Conservation (phyloP, 2,888 invertebrate species). For the Prosopocoilus inquinatus region DNA sequence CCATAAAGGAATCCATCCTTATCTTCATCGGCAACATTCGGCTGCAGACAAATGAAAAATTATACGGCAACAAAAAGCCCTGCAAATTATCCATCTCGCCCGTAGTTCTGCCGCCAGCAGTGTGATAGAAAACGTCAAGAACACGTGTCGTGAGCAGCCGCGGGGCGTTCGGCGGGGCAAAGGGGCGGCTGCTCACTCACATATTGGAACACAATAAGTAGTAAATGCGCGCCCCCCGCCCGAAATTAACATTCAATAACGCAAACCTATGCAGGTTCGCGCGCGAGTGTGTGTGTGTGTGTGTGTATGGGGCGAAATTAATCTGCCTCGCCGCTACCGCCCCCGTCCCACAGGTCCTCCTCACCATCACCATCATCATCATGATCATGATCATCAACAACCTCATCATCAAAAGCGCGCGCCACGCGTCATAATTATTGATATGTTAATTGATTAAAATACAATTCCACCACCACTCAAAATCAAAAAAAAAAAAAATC, state of each 20-base stretch:
- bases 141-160: conserved; percentile 8
- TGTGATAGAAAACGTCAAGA: conserved; percentile 21
- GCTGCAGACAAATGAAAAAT: too few relatives aligned
- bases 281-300: not conserved
- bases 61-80: not conserved
- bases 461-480: not conserved
- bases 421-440: conserved; percentile 12
- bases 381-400: conserved; percentile 3
- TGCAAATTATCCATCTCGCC: not conserved
- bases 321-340: not conserved
- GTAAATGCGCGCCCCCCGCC: not conserved
- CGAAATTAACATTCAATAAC: not conserved
- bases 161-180: conserved; percentile 19
- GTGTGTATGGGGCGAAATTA: not conserved
- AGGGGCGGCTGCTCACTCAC: not conserved
- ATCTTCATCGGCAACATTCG: too few relatives aligned
- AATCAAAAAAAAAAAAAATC: too few relatives aligned
- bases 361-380: not conserved
- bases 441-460: conserved; percentile 20
- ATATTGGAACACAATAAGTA: not conserved
- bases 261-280: not conserved
- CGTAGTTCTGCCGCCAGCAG: not conserved
- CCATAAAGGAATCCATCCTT: too few relatives aligned
- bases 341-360: conserved; percentile 3
- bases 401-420: conserved; percentile 12